Base-by-base conservation (phyloP, 2,113 vertebrate genomes). In the Gallinago media region DNA sequence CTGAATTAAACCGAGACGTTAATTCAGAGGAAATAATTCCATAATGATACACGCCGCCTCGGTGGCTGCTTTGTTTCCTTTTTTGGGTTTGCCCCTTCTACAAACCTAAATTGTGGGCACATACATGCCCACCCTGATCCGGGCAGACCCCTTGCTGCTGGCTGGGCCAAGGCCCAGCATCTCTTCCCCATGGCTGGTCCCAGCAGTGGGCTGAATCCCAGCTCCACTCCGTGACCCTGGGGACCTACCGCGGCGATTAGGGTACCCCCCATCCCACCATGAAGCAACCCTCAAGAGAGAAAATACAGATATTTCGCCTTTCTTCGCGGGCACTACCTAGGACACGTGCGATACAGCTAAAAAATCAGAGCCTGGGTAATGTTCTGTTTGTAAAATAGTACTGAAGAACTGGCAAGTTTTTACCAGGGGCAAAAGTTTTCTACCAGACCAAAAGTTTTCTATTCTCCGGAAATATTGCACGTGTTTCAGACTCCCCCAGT, bases 191-290 rank as follows among this genome's bases (percentile, higher is more conserved):
- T 1, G 9, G 84, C 52, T 38, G 50, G 22, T 75, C 12, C 52
- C 47, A 20, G 46, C 50, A 52, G 31, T 0, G 32, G 54, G 34
- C 40, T 76, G 72, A 73, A 68, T 76, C 72, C 29, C 0, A 0
- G 34, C 42, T 67, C 74, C 25, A 32, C 9, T 29, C 14, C 0
- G 0, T 70, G 59, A 84, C 52, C 56, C 56, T 8, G 3, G 21
- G 32, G 19, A 80, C 61, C 67, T 49, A 47, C 34, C 0, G 0
- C 1, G 3, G 31, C 0, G 0, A 10, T 36, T 44, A 61, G 36
- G 55, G 31, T 34, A 8, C 70, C 46, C 34, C 36, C 13, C 11
- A 77, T 70, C 62, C 34, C 21, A 36, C 0, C 0, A 13, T 31
- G 36, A 40, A 89, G 56, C 15, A 40, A 10, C 38, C 3, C 9